Evolutionary conservation across 2,797 vertebrate species (phyloP).

Genomic region (Tympanoctomys barrerae): DNA sequence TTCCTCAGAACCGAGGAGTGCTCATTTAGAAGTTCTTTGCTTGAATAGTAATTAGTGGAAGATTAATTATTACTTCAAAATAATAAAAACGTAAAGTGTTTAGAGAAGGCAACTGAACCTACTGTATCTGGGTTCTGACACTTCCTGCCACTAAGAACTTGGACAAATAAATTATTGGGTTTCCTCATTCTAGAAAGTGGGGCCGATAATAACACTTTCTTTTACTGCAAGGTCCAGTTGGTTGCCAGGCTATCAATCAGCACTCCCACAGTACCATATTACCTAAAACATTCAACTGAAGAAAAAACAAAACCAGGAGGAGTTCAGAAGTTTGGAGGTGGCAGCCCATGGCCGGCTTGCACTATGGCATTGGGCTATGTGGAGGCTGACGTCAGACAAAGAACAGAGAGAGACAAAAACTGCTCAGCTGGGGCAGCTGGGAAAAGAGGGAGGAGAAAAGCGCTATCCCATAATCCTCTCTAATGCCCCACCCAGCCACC

Average conservation of each 20-base stretch:
- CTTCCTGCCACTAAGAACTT: not conserved
- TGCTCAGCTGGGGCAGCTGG: not conserved
- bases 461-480: not conserved
- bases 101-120: not conserved
- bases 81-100: not conserved
- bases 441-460: not conserved
- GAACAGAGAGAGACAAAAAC: not conserved
- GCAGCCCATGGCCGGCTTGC: not conserved
- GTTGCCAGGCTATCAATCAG: not conserved
- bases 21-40: constrained; percentile 13
- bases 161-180: not conserved
- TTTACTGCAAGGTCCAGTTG: constrained; percentile 17
- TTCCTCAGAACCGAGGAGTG: not conserved
- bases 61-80: constrained; percentile 47
- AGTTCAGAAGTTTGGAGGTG: not conserved
- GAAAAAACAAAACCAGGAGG: not conserved
- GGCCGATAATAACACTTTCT: not conserved
- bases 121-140: not conserved
- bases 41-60: constrained; percentile 30
- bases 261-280: not conserved
- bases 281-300: not conserved
- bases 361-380: not conserved
- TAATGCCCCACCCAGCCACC: no score
- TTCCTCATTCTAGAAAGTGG: constrained; percentile 25
- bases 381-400: no score